Evolutionary conservation across 2,797 vertebrate genomes (phyloP), one percentile per base, ranked within the genome.

Genomic region (Bradypodion pumilum): DNA sequence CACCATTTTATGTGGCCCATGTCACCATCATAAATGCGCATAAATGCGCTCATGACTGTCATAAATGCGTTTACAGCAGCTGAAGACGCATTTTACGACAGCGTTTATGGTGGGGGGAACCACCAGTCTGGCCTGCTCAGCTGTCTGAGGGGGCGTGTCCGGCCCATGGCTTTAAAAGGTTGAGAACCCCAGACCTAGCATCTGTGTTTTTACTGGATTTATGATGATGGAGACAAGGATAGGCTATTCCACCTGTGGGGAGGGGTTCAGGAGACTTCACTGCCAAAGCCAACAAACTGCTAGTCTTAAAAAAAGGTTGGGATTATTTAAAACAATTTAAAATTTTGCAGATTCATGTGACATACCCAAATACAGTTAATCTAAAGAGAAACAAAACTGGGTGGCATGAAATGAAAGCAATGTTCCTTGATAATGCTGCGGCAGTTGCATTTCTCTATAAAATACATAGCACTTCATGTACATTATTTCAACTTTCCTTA

Each of bases 351-450:
- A 40, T 42, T 27, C 25, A 16, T 7, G 32, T 25, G 68, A 25
- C 68, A 23, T 12, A 7, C 21, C 40, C 42, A 70, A 70, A 27
- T 73, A 73, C 16, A 74, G 25, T 73, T 49, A 49, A 49, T 27
- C 37, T 42, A 70, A 70, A 70, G 8, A 69, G 35, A 16, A 70
- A 23, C 37, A 42, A 42, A 12, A 42, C 12, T 23, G 42, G 37
- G 23, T 35, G 27, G 37, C 21, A 37, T 68, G 66, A 68, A 35
- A 68, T 19, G 19, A 81, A 40, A 86, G 40, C 72, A 1, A 29
- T 0, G 21, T 56, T 81, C 32, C 19, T 3, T 74, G 74, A 15
- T 70, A 8, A 0, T 68, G 62, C 60, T 9, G 0, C 7, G 1
- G 10, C 49, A 42, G 16, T 44, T 35, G n/a, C n/a, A 73, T 40